Evolutionary conservation across 2,113 vertebrate species (phyloP).

Genomic region (Phoenicopterus ruber): DNA sequence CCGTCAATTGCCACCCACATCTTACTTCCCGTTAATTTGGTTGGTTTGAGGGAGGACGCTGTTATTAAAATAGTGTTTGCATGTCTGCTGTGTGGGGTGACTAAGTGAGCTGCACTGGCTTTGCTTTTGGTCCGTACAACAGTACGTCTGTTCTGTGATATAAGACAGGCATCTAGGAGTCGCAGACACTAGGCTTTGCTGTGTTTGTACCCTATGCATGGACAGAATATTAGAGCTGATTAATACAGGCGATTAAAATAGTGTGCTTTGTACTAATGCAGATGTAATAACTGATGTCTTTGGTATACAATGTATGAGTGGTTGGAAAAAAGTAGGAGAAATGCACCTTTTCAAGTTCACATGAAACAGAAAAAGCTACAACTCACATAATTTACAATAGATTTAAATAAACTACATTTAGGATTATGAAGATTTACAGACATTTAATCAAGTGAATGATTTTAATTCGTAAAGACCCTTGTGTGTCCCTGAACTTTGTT

Average conservation of each 20-base stretch:
- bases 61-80: background rate
- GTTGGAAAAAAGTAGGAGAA: conserved; percentile 62
- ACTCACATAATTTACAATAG: conserved; percentile 80
- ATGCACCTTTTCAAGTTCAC: conserved; percentile 67
- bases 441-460: conserved; percentile 79
- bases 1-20: rapidly evolving
- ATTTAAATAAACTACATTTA: conserved; percentile 82
- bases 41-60: background rate
- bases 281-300: conserved; percentile 79
- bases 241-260: conserved; percentile 38
- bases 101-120: background rate
- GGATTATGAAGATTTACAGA: conserved; percentile 78
- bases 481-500: conserved; percentile 81
- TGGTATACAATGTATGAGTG: conserved; percentile 81
- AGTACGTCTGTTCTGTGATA: background rate
- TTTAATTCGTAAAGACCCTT: conserved; percentile 74
- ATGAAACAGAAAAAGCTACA: conserved; percentile 69
- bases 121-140: background rate
- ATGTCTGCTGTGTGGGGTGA: background rate
- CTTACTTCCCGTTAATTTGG: background rate
- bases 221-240: conserved; percentile 28
- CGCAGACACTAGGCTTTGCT: background rate
- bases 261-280: conserved; percentile 39
- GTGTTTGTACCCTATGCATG: conserved; percentile 40
- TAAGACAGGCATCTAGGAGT: background rate